Percentiles rank a stretch among this genome's conserved stretches.
Evolutionary conservation across 2,797 vertebrate species (phyloP).

Genomic region (Manis javanica): DNA sequence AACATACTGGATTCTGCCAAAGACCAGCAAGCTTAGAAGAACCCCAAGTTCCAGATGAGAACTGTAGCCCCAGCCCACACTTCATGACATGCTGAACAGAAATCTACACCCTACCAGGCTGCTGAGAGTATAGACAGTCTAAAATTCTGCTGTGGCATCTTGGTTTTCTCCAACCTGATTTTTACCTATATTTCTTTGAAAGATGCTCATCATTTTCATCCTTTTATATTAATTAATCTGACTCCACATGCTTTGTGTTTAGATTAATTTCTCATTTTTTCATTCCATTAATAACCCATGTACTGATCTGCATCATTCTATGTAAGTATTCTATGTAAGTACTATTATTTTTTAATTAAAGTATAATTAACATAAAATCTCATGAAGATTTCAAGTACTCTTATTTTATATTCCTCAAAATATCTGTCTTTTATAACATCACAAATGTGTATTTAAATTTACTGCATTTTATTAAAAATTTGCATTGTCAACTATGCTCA

Average conservation of each 20-base stretch:
- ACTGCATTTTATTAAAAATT: neutral
- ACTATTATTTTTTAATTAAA: too few species aligned
- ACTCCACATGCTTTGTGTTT: neutral
- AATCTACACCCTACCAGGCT: neutral
- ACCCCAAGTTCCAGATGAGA: neutral
- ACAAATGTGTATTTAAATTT: neutral
- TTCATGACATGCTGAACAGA: neutral
- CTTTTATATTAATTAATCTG: neutral
- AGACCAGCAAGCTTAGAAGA: neutral
- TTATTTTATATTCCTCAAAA: neutral
- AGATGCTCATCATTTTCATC: neutral
- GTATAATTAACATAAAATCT: too few species aligned
- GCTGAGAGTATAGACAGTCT: neutral
- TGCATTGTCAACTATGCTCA: neutral
- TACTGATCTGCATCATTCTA: neutral
- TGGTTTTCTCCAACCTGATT: neutral
- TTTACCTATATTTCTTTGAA: neutral
- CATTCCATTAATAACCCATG: neutral
- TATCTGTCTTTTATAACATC: neutral
- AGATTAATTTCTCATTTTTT: neutral
- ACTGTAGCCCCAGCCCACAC: neutral
- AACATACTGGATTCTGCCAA: neutral
- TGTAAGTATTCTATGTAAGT: neutral
- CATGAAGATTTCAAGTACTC: neutral
- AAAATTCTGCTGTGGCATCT: neutral